phyloP scores from a whole-genome alignment of 2,888 invertebrate species.

The Thysanoteuthis rhombus region DNA sequence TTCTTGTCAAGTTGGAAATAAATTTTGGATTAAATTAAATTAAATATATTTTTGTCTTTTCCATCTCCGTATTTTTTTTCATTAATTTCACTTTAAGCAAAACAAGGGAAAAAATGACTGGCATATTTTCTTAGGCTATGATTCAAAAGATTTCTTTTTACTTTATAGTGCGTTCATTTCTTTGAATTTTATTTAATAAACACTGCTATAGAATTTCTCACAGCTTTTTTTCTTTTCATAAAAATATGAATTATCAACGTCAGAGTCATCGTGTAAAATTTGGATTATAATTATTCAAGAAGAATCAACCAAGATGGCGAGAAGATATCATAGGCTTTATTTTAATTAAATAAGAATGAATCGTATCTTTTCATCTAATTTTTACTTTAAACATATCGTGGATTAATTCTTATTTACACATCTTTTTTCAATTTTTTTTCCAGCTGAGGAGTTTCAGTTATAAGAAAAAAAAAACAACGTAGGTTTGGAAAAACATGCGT shows the following conservation, averaged over 20 bases:
- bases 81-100: neutral
- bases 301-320: neutral
- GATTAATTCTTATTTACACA: neutral
- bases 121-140: neutral
- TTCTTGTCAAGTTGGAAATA: neutral
- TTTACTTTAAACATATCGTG: neutral
- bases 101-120: neutral
- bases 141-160: neutral
- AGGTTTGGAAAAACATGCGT: too few species aligned
- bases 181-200: neutral
- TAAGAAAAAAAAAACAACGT: too few species aligned
- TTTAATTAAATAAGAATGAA: neutral
- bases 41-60: neutral
- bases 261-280: neutral
- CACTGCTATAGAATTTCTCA: neutral
- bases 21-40: neutral
- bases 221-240: neutral
- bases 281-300: neutral
- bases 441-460: neutral
- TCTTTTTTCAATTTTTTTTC: neutral
- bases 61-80: neutral
- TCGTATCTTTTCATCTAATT: constrained; percentile 12
- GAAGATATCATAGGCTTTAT: neutral
- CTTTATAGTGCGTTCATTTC: neutral
- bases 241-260: neutral